These are phyloP conservation scores for Drosophila grimshawi DNA, from an alignment of 1,140 invertebrate genomes.

Conservation along the genomic window DNA sequence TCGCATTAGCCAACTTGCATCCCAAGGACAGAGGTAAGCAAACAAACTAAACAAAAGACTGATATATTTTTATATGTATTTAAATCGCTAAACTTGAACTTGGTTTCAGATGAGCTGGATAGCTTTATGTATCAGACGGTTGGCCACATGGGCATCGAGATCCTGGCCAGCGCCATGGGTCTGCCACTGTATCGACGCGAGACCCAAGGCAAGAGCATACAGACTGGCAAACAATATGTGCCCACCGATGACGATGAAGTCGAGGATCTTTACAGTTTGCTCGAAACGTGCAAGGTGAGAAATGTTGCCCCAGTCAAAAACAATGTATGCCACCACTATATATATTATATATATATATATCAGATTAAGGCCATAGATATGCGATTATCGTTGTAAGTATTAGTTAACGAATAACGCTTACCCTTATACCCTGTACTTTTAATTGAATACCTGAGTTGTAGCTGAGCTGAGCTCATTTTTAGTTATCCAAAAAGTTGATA, in stretches of 20 bases:
- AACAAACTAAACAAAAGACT: not conserved
- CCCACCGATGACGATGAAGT: constrained; percentile 97
- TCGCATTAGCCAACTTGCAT: constrained; percentile 97
- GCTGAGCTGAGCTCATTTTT: too few relatives aligned
- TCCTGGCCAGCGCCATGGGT: constrained; percentile 96
- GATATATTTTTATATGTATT: not conserved
- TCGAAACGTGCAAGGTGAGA: constrained; percentile 93
- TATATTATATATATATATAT: too few relatives aligned
- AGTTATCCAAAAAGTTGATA: too few relatives aligned
- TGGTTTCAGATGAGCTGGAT: constrained; percentile 94
- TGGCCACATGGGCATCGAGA: constrained; percentile 96
- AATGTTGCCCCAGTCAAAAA: not conserved
- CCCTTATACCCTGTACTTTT: constrained; percentile 1
- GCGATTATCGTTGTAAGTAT: constrained; percentile 15
- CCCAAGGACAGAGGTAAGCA: constrained; percentile 92
- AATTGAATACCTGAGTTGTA: too few relatives aligned
- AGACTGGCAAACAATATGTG: constrained; percentile 93
- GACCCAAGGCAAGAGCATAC: constrained; percentile 92
- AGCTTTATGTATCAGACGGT: constrained; percentile 99
- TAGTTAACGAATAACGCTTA: constrained; percentile 10
- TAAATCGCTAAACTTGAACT: too few relatives aligned
- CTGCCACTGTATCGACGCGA: constrained; percentile 94
- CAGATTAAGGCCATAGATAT: constrained; percentile 22
- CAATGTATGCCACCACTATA: too few relatives aligned
- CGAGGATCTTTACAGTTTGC: constrained; percentile 97